Percentiles rank a stretch among this genome's conserved stretches.
Evolutionary conservation across 2,888 invertebrate species (phyloP).

Genomic region (Polyploca ridens): DNA sequence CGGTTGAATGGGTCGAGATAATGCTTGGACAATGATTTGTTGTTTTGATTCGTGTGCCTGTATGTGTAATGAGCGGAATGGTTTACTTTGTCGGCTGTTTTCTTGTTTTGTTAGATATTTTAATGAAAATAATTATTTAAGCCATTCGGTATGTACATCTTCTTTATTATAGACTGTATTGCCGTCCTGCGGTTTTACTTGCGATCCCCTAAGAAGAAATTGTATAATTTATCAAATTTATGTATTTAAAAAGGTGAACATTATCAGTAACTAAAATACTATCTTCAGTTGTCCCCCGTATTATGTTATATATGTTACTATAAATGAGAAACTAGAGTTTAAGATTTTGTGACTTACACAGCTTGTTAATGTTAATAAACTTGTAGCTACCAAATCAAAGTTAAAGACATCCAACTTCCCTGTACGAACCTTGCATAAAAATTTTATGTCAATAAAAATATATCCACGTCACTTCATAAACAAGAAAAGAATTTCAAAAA

Average conservation of each 20-base stretch:
- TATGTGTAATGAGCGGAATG: conserved; percentile 24
- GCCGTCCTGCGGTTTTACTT: too few species aligned
- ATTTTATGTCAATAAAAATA: neutral
- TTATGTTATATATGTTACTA: too few species aligned
- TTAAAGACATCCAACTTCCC: neutral
- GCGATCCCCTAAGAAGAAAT: too few species aligned
- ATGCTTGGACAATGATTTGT: conserved; percentile 63
- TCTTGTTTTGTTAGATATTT: neutral
- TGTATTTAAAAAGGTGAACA: too few species aligned
- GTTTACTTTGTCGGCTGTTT: conserved; percentile 22
- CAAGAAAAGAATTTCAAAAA: neutral
- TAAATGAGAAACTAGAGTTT: too few species aligned
- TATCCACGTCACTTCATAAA: conserved; percentile 3
- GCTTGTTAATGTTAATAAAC: too few species aligned
- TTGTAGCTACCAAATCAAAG: too few species aligned
- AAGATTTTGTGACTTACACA: too few species aligned
- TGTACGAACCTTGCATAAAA: neutral
- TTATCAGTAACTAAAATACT: too few species aligned
- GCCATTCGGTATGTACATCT: neutral
- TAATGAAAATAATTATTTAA: conserved; percentile 3
- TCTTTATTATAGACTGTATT: neutral
- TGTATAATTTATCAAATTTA: too few species aligned
- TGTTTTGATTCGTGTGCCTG: conserved; percentile 51
- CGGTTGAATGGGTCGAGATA: conserved; percentile 66
- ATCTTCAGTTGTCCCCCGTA: too few species aligned